Evolutionary conservation across 2,113 vertebrate species (phyloP), one percentile per base, ranked within the genome.

Genomic region (Bolborhynchus lineola): DNA sequence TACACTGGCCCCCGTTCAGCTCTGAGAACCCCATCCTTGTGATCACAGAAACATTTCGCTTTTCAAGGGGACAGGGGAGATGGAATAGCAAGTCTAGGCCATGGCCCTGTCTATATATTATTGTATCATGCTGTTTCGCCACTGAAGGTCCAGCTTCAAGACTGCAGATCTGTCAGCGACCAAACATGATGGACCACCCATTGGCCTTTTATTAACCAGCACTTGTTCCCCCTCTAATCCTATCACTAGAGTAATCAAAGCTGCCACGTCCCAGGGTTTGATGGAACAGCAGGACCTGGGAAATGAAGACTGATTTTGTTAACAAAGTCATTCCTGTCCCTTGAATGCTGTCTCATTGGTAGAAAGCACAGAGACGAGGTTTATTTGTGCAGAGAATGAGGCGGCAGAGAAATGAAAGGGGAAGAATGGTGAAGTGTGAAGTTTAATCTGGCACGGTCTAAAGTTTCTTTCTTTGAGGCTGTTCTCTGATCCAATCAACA

Each of bases 231-330:
- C 16, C 16, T 92, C 42, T 96, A 95, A 95, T 93, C 92, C 83
- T 74, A 92, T 93, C 96, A 95, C 84, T 47, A 81, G 77, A 92
- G 88, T 96, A 86, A 83, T 94, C 90, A 79, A 79, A 93, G 82
- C 79, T 69, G 86, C 96, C 81, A 47, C 24, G 86, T 97, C 92
- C 94, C 93, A 95, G 80, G 92, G 92, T 95, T 46, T 96, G 97
- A 97, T 93, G 93, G 94, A 97, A 96, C 97, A 97, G 97, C 96
- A 95, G 96, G 96, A 97, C 92, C 94, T 96, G 95, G 95, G 97
- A 97, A 97, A 97, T 92, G 96, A 97, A 97, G 95, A 78, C 92
- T 97, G 97, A 97, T 96, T 96, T 94, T 93, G 96, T 97, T 97
- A 97, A 97, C 96, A 94, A 97, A 97, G 96, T 96, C 91, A 97